Base-by-base conservation (phyloP, 2,797 vertebrate genomes). In the Epinephelus awoara region DNA sequence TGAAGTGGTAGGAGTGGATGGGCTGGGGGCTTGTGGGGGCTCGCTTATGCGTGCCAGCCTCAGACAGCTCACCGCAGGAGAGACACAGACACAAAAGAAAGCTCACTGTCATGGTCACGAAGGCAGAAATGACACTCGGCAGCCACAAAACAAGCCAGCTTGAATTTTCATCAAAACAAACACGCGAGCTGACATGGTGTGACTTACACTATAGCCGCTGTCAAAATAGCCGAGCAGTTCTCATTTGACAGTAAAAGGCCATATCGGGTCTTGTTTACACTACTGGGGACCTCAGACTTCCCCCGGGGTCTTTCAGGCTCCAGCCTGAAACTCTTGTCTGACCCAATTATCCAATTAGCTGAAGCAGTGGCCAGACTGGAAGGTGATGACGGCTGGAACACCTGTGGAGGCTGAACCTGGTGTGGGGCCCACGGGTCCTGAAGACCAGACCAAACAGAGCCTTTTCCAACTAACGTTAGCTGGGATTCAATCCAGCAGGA, bases 261-360 rank as follows among this genome's bases (percentile, higher is more conserved):
- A 65, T 15, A 87, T 74, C 56, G 7, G 79, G 80, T 78, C 77
- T 73, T 62, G 76, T 89, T 85, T 68, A 67, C 75, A 7, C 80
- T 63, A 67, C 80, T 25, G 40, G 78, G 81, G 87, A 77, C 79
- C 82, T 85, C 62, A 62, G 69, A 67, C 63, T 82, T 70, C 73
- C 88, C 27, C 67, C 4, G 21, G 62, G 54, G 83, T 84, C 77
- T 76, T 80, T 79, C 21, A 64, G 77, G 80, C 72, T 86, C 69
- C 63, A 77, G 89, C 69, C 78, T 78, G 56, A 69, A 91, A 93
- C 82, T 87, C 83, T 90, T 76, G 51, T 86, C 87, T 75, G 77
- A 90, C 55, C 72, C 83, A 94, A 94, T 95, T 94, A 95, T 93
- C 90, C 90, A 92, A 93, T 95, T 93, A 93, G 90, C 69, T 70